phyloP scores from a whole-genome alignment of 92 coral and sea anemone genomes.

The Hydrozoanthus gracilis region DNA sequence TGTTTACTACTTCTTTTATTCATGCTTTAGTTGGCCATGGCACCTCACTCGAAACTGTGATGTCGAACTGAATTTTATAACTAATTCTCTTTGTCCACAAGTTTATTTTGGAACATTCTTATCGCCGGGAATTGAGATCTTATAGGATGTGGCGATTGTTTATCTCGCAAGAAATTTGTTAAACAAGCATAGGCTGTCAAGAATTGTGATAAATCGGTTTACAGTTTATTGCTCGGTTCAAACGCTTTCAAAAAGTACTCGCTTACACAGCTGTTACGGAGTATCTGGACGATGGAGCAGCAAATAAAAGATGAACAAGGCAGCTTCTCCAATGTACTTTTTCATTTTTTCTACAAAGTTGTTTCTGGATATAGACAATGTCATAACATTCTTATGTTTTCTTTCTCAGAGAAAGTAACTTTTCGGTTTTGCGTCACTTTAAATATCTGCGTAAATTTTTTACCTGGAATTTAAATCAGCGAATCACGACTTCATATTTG shows the following conservation, averaged over 20 bases:
- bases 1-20: background rate
- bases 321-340: background rate
- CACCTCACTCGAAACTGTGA: background rate
- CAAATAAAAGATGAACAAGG: background rate
- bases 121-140: slow-evolving; percentile 4
- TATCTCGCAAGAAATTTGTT: slow-evolving; percentile 34
- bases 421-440: background rate
- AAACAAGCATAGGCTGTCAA: background rate
- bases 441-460: background rate
- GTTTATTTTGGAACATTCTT: background rate
- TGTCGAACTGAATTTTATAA: background rate
- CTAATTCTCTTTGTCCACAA: background rate
- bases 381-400: background rate
- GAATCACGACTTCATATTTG: background rate
- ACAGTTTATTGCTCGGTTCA: background rate
- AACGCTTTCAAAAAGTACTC: slow-evolving; percentile 3
- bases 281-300: background rate
- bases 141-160: slow-evolving; percentile 12
- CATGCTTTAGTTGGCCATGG: background rate
- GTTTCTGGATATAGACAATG: background rate
- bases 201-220: slow-evolving; percentile 31
- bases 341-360: background rate
- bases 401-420: background rate
- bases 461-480: background rate
- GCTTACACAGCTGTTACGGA: slow-evolving; percentile 21